Base-by-base conservation (phyloP, 2,113 vertebrate genomes). In the Gracilinanus agilis region DNA sequence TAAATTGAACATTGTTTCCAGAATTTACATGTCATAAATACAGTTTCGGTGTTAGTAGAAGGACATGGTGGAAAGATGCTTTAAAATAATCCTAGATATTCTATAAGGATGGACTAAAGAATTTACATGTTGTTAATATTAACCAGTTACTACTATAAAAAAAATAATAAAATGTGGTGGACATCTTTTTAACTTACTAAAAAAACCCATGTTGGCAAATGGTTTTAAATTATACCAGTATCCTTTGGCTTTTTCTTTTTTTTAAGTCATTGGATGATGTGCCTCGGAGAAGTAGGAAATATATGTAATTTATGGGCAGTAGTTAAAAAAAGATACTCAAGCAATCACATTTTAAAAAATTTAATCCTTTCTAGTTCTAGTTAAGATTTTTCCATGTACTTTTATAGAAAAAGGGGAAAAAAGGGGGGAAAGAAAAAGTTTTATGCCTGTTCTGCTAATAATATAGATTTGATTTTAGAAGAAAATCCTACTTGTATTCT, bases 391-490 rank as follows among this genome's bases (percentile, higher is more conserved):
- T 55, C 90, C 3, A 12, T 92, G 56, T 95, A 55, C 54, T 93
- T 92, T 89, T 89, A 88, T 75, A 94, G 90, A 54, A 97, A 97
- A 97, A 96, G 93, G 93, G 1, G 55, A 93, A 94, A 96, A 75
- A 95, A 94, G 94, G 21, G 16, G 6, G 92, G 93, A 90, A n/a
- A 97, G 89, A 90, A 96, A 89, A 90, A 29, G 44, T 9, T 89
- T 44, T 53, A 53, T 53, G 27, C 89, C 13, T 19, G 24, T 27
- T 90, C 44, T 89, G 44, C 44, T 27, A 54, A 97, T 96, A 83
- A 92, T 96, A 44, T 54, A 92, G 96, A 94, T 95, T 98, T 98
- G 97, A 97, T 96, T 96, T 89, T 44, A 83, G 58, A 89, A 89
- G 12, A 90, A 94, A 90, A 90, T 53, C 25, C 44, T 90, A 53